Percentiles rank a stretch among this genome's conserved stretches.
These are phyloP conservation scores for Ormyrus nitidulus DNA, from an alignment of 2,888 invertebrate species.

Conservation along the genomic window DNA sequence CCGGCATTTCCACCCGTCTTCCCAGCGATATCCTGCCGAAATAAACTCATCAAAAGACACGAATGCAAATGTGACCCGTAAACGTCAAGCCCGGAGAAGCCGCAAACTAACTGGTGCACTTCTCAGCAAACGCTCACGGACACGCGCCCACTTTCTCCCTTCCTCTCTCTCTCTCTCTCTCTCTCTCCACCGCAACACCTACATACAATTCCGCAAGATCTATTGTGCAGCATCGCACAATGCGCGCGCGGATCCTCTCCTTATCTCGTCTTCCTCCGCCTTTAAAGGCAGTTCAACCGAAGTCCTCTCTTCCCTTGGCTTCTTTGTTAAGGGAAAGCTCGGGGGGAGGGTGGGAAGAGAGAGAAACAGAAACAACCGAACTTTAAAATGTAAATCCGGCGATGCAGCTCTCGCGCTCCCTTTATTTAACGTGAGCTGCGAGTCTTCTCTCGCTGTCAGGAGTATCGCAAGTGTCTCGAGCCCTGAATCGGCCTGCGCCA, in stretches of 20 bases:
- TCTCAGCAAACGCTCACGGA: neutral
- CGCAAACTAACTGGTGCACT: neutral
- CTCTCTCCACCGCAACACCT: neutral
- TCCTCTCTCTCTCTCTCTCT: neutral
- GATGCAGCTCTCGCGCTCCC: neutral
- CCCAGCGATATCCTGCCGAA: neutral
- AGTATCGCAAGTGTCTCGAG: neutral
- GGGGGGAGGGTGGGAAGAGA: too few relatives aligned
- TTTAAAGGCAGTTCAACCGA: neutral
- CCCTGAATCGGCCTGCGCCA: neutral
- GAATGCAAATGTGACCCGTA: constrained; percentile 25
- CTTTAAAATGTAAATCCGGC: constrained; percentile 36
- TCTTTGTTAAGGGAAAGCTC: too few relatives aligned
- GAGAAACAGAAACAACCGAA: neutral
- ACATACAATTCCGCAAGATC: neutral
- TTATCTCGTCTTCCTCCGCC: neutral
- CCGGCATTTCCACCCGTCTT: too few relatives aligned
- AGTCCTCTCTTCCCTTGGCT: constrained; percentile 1
- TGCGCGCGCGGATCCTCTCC: neutral
- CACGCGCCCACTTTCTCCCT: neutral
- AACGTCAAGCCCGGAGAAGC: constrained; percentile 2
- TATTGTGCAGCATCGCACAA: neutral
- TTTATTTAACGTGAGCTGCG: constrained; percentile 35
- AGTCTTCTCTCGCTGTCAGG: neutral
- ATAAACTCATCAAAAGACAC: neutral